A percentile compares a stretch with the other conserved stretches of the same genome.
These are phyloP conservation scores for Pandemis heparana DNA, from an alignment of 2,888 invertebrate species.

Conservation along the genomic window DNA sequence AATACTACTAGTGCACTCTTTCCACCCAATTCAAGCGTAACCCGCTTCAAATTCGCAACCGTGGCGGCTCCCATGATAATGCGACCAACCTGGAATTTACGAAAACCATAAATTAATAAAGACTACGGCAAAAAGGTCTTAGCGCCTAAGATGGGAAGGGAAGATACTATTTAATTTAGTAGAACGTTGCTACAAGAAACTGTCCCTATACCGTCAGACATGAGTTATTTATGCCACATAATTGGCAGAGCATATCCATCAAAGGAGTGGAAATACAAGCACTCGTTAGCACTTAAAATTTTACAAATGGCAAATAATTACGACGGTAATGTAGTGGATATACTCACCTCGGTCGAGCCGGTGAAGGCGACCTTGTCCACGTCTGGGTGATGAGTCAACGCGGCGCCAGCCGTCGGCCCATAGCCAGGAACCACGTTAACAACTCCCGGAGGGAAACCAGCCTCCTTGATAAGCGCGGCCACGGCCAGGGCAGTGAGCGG, in stretches of 20 bases:
- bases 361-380: slow-evolving; percentile 96
- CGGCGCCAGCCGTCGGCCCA: slow-evolving; percentile 93
- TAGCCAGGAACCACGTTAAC: slow-evolving; percentile 96
- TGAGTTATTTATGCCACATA: too few relatives aligned
- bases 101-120: neutral
- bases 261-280: too few relatives aligned
- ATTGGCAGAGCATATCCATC: too few relatives aligned
- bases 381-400: slow-evolving; percentile 89
- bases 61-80: slow-evolving; percentile 89
- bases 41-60: slow-evolving; percentile 91
- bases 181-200: neutral
- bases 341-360: slow-evolving; percentile 75
- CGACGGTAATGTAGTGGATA: neutral
- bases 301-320: neutral
- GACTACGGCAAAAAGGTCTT: neutral
- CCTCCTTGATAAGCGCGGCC: slow-evolving; percentile 93
- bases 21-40: slow-evolving; percentile 95
- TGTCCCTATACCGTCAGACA: too few relatives aligned
- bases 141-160: neutral
- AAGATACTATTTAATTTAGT: neutral
- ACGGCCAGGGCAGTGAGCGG: slow-evolving; percentile 95
- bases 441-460: slow-evolving; percentile 96
- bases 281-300: too few relatives aligned
- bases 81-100: slow-evolving; percentile 78
- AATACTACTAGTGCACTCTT: slow-evolving; percentile 95